Conservation (phyloP, 2,113 vertebrate species). For the Podiceps cristatus region DNA sequence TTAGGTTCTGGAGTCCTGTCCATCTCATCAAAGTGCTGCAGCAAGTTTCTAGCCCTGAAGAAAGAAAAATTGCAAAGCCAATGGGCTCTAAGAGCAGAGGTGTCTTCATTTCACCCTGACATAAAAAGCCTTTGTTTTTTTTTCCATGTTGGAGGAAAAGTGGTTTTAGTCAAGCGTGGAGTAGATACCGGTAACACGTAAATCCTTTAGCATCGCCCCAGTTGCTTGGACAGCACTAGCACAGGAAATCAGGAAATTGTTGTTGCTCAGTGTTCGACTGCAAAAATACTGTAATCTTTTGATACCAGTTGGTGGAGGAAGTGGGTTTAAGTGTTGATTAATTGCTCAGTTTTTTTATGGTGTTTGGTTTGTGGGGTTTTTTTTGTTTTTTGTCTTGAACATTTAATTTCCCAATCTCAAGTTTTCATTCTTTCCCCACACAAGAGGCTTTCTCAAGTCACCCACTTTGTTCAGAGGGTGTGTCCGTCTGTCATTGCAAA, state of each 20-base stretch:
- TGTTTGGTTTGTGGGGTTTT: too few relatives aligned
- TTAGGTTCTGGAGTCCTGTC: accelerated
- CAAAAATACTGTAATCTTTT: not conserved
- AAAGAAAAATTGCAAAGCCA: not conserved
- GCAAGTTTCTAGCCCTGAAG: not conserved
- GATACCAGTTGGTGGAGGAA: not conserved
- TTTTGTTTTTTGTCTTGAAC: not conserved
- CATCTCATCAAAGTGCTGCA: accelerated
- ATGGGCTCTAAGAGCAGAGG: not conserved
- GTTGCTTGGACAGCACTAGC: not conserved
- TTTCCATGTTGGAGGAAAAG: not conserved
- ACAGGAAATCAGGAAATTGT: constrained; percentile 12
- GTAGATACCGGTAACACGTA: accelerated
- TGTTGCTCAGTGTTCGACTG: not conserved
- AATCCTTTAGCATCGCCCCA: accelerated
- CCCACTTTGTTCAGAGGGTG: not conserved
- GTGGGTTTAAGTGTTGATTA: not conserved
- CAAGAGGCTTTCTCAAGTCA: not conserved
- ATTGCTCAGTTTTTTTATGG: too few relatives aligned
- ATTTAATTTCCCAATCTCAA: not conserved
- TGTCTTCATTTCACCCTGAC: not conserved
- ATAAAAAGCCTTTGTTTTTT: not conserved
- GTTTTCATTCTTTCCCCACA: not conserved
- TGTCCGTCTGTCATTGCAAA: not conserved
- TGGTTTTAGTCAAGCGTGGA: accelerated